These are phyloP conservation scores for Poeciliopsis turneri DNA, from an alignment of 2,797 vertebrate genomes.

Conservation along the genomic window DNA sequence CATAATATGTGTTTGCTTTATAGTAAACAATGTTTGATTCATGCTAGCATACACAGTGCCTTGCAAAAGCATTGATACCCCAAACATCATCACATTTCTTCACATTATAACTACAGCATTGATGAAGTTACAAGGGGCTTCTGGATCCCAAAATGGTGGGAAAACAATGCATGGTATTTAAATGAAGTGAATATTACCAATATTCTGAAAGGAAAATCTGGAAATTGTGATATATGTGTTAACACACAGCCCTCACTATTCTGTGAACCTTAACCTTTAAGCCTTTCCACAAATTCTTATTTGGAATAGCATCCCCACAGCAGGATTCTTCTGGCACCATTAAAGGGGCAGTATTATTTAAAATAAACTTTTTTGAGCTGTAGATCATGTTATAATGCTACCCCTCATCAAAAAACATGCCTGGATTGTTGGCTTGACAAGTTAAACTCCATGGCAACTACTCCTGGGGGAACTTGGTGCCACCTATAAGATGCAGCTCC, in stretches of 20 bases:
- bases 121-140: not conserved
- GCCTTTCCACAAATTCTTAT: not conserved
- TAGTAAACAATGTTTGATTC: slow-evolving; percentile 32
- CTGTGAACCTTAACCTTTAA: not conserved
- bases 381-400: too few relatives aligned
- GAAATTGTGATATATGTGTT: not conserved
- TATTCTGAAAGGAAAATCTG: not conserved
- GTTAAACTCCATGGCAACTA: too few relatives aligned
- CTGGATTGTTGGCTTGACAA: too few relatives aligned
- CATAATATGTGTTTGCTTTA: slow-evolving; percentile 42
- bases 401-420: too few relatives aligned
- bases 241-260: not conserved
- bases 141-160: not conserved
- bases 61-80: not conserved
- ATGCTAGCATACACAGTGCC: slow-evolving; percentile 16
- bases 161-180: not conserved
- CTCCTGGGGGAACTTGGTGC: too few relatives aligned
- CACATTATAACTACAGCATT: not conserved
- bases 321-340: not conserved
- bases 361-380: too few relatives aligned
- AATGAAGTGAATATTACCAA: not conserved
- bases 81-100: not conserved
- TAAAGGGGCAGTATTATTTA: too few relatives aligned
- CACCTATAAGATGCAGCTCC: too few relatives aligned
- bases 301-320: not conserved